Base-by-base conservation (phyloP, 2,888 invertebrate species). In the Andrena bucephala region DNA sequence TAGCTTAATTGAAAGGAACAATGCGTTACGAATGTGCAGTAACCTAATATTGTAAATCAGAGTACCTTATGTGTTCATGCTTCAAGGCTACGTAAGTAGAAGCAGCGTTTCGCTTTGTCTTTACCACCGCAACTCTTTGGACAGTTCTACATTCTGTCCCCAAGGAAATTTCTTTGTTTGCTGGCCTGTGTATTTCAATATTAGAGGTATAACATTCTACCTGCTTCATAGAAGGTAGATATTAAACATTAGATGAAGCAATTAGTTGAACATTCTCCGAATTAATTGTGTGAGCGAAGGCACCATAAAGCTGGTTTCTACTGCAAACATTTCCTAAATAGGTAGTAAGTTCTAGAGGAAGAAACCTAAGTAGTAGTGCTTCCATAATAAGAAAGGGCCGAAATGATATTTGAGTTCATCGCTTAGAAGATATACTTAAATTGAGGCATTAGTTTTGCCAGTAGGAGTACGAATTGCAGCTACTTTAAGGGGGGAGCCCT, bases 1-100 rank as follows among this genome's bases (percentile, higher is more conserved):
- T 20, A 54, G 54, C 24, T 54, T 20, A 24, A 54, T 54, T 54
- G 54, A 20, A 54, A 54, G 54, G 54, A 24, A n/a, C 8, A 71
- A 62, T 62, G 24, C 42, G 20, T 62, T 31, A 16, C 16, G 36
- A 16, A 27, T 59, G 24, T 24, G 20, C 54, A 5, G 20, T 1
- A 52, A 52, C 3, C 20, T 54, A n/a, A 54, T 54, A 20, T 20
- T 16, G 8, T 20, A 54, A 24, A 24, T 54, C 52, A 20, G 52
- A 8, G 20, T n/a, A 52, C 7, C 8, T 7, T n/a, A 1, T 10
- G 24, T 10, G 2, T 24, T 5, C 33, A 2, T 31, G 50, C 7
- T 57, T 36, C 2, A 24, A 27, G 16, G n/a, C 10, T n/a, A 16
- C 16, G 42, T 42, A 42, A 42, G 42, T 16, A 42, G 42, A 42